Conservation (phyloP, 1,140 invertebrate genomes). For the Brachionus calyciflorus region DNA sequence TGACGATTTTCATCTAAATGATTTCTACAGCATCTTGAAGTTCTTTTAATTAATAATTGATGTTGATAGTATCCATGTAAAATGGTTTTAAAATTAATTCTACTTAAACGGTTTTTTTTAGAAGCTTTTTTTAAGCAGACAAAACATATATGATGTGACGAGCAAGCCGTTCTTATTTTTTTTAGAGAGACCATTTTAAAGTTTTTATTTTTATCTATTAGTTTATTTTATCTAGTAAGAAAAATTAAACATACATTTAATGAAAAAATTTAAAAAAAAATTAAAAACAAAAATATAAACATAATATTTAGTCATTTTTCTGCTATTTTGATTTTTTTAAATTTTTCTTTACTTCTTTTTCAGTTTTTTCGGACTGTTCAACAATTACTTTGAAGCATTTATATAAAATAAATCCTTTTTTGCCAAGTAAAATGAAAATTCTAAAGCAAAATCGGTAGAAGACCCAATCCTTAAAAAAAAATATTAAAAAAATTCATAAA, state of each 20-base stretch:
- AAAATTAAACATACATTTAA: too few relatives aligned
- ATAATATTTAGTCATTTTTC: too few relatives aligned
- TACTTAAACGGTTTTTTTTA: background rate
- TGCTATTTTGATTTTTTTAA: too few relatives aligned
- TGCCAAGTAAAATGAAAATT: too few relatives aligned
- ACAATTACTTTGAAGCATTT: too few relatives aligned
- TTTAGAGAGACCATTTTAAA: background rate
- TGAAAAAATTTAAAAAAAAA: too few relatives aligned
- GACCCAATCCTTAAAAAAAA: background rate
- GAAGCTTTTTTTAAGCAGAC: background rate
- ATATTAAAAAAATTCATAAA: background rate
- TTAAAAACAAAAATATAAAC: too few relatives aligned
- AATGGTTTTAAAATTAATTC: background rate
- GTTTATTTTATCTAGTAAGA: background rate
- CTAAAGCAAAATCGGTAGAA: too few relatives aligned
- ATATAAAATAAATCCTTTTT: too few relatives aligned
- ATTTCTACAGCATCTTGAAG: background rate
- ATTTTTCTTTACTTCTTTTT: too few relatives aligned
- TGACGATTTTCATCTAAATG: background rate
- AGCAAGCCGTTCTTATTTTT: background rate
- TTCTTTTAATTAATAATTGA: background rate
- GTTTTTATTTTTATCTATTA: background rate
- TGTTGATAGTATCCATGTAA: background rate
- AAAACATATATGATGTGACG: background rate
- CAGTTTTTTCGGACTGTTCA: too few relatives aligned